A percentile compares a stretch with the other conserved stretches of the same genome.
These are phyloP conservation scores for Harpalus rufipes DNA, from an alignment of 2,888 invertebrate species.

Conservation along the genomic window DNA sequence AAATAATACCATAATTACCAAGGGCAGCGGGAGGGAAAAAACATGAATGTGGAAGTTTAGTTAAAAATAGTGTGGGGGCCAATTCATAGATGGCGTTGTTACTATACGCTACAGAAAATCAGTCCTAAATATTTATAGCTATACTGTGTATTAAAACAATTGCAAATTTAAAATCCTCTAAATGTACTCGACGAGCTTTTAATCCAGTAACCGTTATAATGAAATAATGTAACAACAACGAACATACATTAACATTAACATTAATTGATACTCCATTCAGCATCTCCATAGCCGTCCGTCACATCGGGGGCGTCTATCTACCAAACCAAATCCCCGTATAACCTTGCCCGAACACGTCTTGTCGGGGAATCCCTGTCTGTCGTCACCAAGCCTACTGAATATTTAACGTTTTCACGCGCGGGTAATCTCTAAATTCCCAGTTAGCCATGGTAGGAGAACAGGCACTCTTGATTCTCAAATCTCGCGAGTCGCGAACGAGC, in stretches of 20 bases:
- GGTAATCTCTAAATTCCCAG: conserved; percentile 10
- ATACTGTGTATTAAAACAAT: too few relatives aligned
- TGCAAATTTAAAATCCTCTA: too few relatives aligned
- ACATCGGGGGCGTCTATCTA: background rate
- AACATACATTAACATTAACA: conserved; percentile 14
- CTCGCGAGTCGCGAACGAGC: conserved; percentile 7
- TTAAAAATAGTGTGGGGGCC: too few relatives aligned
- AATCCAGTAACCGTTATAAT: background rate
- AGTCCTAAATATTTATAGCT: too few relatives aligned
- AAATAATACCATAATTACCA: too few relatives aligned
- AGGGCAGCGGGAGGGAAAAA: too few relatives aligned
- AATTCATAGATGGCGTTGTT: too few relatives aligned
- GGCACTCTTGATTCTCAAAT: conserved; percentile 34
- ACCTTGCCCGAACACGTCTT: conserved; percentile 50
- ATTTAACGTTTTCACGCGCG: conserved; percentile 41
- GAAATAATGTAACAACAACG: background rate
- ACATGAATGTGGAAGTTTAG: too few relatives aligned
- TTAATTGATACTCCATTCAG: background rate
- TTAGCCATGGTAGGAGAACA: conserved; percentile 16
- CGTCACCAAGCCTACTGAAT: conserved; percentile 53
- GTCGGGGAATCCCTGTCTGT: conserved; percentile 30
- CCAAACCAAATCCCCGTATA: conserved; percentile 51
- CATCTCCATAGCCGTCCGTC: conserved; percentile 13
- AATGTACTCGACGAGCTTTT: background rate
- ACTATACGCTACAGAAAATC: too few relatives aligned